Percentiles rank a stretch among this genome's conserved stretches.
Conservation (phyloP, 2,113 vertebrate genomes). For the Leucopsar rothschildi region DNA sequence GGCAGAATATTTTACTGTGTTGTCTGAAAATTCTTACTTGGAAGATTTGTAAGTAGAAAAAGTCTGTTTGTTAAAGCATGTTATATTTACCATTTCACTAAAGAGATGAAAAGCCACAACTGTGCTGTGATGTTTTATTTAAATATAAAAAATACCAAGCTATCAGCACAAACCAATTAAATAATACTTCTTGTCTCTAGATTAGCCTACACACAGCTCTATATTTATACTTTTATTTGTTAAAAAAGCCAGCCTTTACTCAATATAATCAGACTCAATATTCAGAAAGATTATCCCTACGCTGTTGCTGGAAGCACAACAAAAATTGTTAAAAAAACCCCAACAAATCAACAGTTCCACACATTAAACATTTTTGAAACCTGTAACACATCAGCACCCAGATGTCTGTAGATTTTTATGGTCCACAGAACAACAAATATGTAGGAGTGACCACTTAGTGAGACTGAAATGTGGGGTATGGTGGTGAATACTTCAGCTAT, state of each 20-base stretch:
- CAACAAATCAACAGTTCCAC: neutral
- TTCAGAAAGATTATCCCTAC: neutral
- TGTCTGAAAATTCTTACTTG: neutral
- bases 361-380: neutral
- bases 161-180: constrained; percentile 28
- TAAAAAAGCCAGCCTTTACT: neutral
- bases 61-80: neutral
- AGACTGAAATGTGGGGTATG: neutral
- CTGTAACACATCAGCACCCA: neutral
- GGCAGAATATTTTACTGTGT: neutral
- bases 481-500: neutral
- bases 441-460: neutral
- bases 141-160: neutral
- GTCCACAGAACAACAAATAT: neutral
- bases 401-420: neutral
- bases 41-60: neutral
- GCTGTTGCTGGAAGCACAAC: neutral
- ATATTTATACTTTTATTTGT: neutral
- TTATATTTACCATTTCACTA: constrained; percentile 1
- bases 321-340: neutral
- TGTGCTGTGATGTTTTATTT: constrained; percentile 30
- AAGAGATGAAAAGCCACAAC: constrained; percentile 19
- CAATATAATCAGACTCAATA: neutral
- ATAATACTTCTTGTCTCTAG: neutral
- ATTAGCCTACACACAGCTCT: neutral